Conservation (phyloP, 2,113 vertebrate genomes). For the Ornithorhynchus anatinus region DNA sequence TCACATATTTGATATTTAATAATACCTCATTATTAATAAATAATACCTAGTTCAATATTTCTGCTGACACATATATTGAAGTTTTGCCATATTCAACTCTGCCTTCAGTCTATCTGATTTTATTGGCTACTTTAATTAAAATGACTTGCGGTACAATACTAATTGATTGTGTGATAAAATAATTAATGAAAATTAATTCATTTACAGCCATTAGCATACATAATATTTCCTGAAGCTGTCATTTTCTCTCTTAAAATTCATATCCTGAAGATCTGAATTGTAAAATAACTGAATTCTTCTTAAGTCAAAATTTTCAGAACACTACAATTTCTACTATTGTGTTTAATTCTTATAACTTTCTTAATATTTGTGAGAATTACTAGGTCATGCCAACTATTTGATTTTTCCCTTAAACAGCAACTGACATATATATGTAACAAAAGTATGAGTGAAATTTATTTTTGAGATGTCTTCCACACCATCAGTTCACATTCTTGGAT, state of each 20-base stretch:
- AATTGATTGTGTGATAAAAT: constrained; percentile 71
- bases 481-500: too few relatives aligned
- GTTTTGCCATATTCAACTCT: constrained; percentile 50
- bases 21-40: too few relatives aligned
- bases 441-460: too few relatives aligned
- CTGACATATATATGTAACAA: too few relatives aligned
- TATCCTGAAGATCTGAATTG: constrained; percentile 16
- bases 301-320: neutral
- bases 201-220: constrained; percentile 53
- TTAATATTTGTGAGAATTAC: neutral
- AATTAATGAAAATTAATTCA: constrained; percentile 68
- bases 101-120: constrained; percentile 56
- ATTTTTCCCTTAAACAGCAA: too few relatives aligned
- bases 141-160: constrained; percentile 52
- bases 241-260: constrained; percentile 31
- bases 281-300: neutral
- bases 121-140: constrained; percentile 67
- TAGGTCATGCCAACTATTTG: neutral
- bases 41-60: too few relatives aligned
- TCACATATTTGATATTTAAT: too few relatives aligned
- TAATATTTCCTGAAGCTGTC: constrained; percentile 37
- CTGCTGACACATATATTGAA: too few relatives aligned
- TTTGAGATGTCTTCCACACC: too few relatives aligned
- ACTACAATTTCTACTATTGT: neutral
- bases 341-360: neutral